Evolutionary conservation across 2,797 vertebrate species (phyloP).

Genomic region (Crypturellus tataupa): DNA sequence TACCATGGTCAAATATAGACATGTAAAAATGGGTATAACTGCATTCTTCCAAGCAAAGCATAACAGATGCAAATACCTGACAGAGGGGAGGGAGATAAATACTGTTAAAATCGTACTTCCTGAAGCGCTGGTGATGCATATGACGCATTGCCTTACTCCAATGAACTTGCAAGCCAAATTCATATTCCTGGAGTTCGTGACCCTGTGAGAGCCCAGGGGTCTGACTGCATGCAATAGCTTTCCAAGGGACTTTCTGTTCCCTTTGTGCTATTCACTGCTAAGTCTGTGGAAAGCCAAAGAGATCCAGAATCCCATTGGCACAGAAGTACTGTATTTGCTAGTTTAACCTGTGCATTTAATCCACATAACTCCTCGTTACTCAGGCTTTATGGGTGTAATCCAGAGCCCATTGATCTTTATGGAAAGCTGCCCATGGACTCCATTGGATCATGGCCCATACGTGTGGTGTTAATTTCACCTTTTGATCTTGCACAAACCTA

Average conservation of each 20-base stretch:
- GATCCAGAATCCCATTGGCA: constrained; percentile 39
- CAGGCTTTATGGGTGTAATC: constrained; percentile 56
- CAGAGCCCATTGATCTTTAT: constrained; percentile 49
- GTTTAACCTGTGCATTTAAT: constrained; percentile 52
- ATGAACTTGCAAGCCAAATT: neutral
- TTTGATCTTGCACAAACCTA: constrained; percentile 31
- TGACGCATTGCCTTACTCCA: neutral
- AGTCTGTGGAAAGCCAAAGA: constrained; percentile 19
- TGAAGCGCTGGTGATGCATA: neutral
- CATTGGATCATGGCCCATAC: neutral
- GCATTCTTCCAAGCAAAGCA: neutral
- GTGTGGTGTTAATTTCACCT: constrained; percentile 33
- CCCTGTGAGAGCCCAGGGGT: neutral
- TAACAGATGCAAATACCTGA: neutral
- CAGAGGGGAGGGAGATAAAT: neutral
- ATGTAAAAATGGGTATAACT: neutral
- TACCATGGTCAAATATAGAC: neutral
- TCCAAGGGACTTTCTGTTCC: constrained; percentile 7
- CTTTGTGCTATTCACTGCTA: neutral
- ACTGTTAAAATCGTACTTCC: neutral
- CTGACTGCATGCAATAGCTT: neutral
- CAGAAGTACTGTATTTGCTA: neutral
- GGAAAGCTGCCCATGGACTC: constrained; percentile 38
- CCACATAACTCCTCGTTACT: constrained; percentile 2
- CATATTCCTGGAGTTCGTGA: neutral